Base-by-base conservation (phyloP, 1,140 invertebrate genomes). In the Drosophila burlai region DNA sequence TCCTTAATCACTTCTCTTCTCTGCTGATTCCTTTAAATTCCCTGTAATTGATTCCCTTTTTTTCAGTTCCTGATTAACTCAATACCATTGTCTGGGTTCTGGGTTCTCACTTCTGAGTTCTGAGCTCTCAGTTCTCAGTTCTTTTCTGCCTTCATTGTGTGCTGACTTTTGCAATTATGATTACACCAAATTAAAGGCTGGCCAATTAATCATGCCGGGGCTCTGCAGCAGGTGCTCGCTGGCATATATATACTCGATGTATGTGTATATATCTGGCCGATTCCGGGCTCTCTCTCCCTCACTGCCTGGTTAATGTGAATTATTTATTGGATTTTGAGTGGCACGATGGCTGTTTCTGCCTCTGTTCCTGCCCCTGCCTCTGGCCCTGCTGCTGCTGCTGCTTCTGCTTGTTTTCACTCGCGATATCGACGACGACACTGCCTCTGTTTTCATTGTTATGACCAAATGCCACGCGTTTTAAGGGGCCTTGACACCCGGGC, bases 301-400 rank as follows among this genome's bases (percentile, higher is more conserved):
- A 9, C 40, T 42, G 1, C 16, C 38, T 50, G 55, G 57, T 80
- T 74, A 82, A 80, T 87, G 58, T 67, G 60, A 76, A 89, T 89
- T 83, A 89, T 87, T 87, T 87, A 89, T 89, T 80, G 81, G 82
- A 71, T 81, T 73, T 73, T 73, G 69, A 73, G 69, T 73, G 64
- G 73, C 78, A 68, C 73, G 50, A 42, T 58, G 52, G 69, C 40
- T 36, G 62, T 29, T 46, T 38, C 26, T 61, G 31, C 24, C 24
- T n/a, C 50, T 54, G 9, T 5, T 47, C 9, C 36, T 45, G 46
- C 42, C 29, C 5, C 36, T 42, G 42, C 52, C n/a, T 21, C 13
- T 13, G 36, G 31, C 8, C 29, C 29, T 8, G 29, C 29, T 1
- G 29, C 26, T 29, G 29, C 29, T 31, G 9, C 29, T 64, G 11